Conservation (phyloP, 2,113 vertebrate genomes). For the Pantherophis guttatus region DNA sequence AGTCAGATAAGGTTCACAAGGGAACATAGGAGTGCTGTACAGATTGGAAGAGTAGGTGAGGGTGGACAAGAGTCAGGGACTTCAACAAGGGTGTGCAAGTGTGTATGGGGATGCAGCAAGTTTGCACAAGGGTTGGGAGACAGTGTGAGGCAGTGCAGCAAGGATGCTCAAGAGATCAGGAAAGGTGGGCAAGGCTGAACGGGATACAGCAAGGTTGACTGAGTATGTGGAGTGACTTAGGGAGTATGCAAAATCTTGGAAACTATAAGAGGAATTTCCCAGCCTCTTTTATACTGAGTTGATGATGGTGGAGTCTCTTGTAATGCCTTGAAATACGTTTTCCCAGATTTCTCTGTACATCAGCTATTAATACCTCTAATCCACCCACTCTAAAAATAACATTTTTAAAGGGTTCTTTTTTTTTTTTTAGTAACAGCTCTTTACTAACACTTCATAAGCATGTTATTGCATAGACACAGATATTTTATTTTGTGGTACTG, state of each 20-base stretch:
- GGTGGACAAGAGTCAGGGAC: too few relatives aligned
- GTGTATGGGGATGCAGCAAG: too few relatives aligned
- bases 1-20: not conserved
- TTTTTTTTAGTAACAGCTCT: not conserved
- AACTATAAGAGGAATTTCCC: not conserved
- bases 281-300: not conserved
- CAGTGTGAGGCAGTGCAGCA: too few relatives aligned
- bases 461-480: not conserved
- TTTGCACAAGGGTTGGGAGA: too few relatives aligned
- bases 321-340: not conserved
- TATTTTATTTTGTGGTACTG: not conserved
- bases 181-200: too few relatives aligned
- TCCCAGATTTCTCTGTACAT: not conserved
- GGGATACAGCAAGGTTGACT: too few relatives aligned
- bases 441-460: not conserved
- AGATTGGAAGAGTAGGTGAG: not conserved
- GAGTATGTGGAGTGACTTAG: too few relatives aligned
- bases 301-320: not conserved
- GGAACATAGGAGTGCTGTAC: not conserved
- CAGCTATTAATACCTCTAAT: not conserved
- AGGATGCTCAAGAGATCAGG: too few relatives aligned
- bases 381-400: not conserved
- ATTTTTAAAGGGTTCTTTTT: not conserved
- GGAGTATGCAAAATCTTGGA: not conserved
- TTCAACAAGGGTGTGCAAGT: too few relatives aligned